phyloP scores from a whole-genome alignment of 1,140 invertebrate genomes.

The Neodiprion lecontei region DNA sequence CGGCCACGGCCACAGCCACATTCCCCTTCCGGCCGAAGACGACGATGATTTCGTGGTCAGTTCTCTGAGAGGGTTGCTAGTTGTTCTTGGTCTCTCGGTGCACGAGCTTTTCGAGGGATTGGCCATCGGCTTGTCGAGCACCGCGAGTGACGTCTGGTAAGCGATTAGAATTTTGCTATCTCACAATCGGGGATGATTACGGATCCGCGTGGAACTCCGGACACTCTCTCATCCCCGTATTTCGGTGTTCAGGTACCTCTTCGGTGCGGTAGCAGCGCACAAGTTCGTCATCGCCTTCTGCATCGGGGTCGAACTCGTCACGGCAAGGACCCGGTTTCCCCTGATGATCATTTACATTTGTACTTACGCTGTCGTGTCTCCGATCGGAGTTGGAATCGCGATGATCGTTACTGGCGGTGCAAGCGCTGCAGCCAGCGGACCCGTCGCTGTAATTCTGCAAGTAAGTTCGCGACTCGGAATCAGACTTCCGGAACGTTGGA shows the following conservation, averaged over 20 bases:
- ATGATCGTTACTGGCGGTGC: constrained; percentile 68
- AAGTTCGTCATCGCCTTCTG: constrained; percentile 91
- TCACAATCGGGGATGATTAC: background rate
- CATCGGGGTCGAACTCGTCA: constrained; percentile 80
- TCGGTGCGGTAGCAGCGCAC: constrained; percentile 85
- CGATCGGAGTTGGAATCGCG: constrained; percentile 76
- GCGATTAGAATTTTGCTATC: constrained; percentile 18
- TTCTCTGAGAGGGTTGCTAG: constrained; percentile 76
- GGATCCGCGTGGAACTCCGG: background rate
- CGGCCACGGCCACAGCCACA: constrained; percentile 53
- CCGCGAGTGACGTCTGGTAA: constrained; percentile 73
- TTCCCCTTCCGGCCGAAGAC: constrained; percentile 45
- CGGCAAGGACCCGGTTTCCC: constrained; percentile 68
- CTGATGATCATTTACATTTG: constrained; percentile 74
- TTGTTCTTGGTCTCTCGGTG: constrained; percentile 86
- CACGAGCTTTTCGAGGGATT: constrained; percentile 93
- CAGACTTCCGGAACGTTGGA: too few species aligned
- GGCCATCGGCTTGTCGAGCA: constrained; percentile 82
- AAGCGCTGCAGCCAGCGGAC: constrained; percentile 65
- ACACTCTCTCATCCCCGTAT: constrained; percentile 31
- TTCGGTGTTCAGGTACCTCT: constrained; percentile 70
- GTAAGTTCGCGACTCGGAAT: constrained; percentile 27
- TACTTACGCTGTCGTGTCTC: constrained; percentile 81
- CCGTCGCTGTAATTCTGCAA: constrained; percentile 63
- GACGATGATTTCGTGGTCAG: constrained; percentile 69